Evolutionary conservation across 2,113 vertebrate species (phyloP), one percentile per base, ranked within the genome.

Genomic region (Balaeniceps rex): DNA sequence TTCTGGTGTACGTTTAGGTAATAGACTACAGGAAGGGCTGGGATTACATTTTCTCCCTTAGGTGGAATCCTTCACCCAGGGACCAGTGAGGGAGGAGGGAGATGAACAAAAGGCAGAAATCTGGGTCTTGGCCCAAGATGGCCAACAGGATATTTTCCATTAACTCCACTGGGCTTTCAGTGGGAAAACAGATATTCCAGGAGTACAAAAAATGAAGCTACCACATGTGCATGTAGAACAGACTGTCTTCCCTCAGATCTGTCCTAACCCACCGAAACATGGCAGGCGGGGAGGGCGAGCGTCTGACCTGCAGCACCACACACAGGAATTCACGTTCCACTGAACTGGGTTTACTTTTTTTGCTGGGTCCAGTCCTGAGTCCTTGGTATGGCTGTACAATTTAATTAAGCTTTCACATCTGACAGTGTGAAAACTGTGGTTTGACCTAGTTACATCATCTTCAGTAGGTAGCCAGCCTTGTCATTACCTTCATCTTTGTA

Each of bases 171-270:
- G 81, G 42, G 31, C 52, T 89, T 79, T 82, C 46, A n/a, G 29
- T 52, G 34, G 60, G 74, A 52, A 83, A 74, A 58, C 7, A 40
- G 31, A 44, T 23, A 21, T 16, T 80, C 49, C 72, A 71, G 46
- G 28, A 63, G 46, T 19, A 76, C 5, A 29, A 54, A 69, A 65
- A 19, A 8, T 14, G 26, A 33, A 78, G 42, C 54, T 85, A 14
- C 19, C 46, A 8, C 1, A 0, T 36, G 34, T 63, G 42, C 19
- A 4, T 4, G 34, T 33, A 49, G 69, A 69, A 14, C 33, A 54
- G 55, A 4, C 9, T 36, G 14, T 49, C 22, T 36, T 36, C 61
- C 31, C 61, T 28, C n/a, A 22, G 60, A 22, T 18, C 58, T 52
- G 12, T 16, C 33, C 65, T 18, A 19, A 18, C 33, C 36, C 72